These are phyloP conservation scores for Apomyelois bistriatella DNA, from an alignment of 2,888 invertebrate species.

Conservation along the genomic window DNA sequence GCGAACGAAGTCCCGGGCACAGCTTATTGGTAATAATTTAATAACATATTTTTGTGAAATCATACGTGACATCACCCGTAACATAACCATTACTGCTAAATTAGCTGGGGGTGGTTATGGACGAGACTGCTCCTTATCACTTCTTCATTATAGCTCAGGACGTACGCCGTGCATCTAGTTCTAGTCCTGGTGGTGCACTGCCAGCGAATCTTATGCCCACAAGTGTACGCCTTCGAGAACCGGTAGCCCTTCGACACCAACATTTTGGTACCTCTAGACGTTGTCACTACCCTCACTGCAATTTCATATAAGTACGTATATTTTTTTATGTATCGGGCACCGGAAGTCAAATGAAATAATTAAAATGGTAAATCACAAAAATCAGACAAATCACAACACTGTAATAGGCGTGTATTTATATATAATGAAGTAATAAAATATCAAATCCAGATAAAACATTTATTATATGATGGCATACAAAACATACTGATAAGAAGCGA, in stretches of 20 bases:
- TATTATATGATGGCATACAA: slow-evolving; percentile 61
- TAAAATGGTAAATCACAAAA: background rate
- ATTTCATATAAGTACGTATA: slow-evolving; percentile 14
- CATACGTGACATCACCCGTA: too few relatives aligned
- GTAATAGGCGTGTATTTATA: slow-evolving; percentile 51
- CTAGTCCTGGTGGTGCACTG: slow-evolving; percentile 38
- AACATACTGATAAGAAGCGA: slow-evolving; percentile 40
- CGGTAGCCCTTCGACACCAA: slow-evolving; percentile 39
- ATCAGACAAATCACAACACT: slow-evolving; percentile 49
- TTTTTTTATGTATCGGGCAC: too few relatives aligned
- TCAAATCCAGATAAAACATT: slow-evolving; percentile 53
- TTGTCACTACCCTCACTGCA: slow-evolving; percentile 39
- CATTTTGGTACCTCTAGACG: slow-evolving; percentile 45
- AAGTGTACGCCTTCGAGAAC: slow-evolving; percentile 42
- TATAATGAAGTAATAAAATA: slow-evolving; percentile 51
- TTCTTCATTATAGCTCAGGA: slow-evolving; percentile 33
- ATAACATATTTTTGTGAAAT: too few relatives aligned
- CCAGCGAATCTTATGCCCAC: slow-evolving; percentile 37
- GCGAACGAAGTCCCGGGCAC: too few relatives aligned
- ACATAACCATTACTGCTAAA: too few relatives aligned
- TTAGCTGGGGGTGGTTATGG: slow-evolving; percentile 23
- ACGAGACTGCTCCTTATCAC: slow-evolving; percentile 24
- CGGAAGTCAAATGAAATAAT: background rate
- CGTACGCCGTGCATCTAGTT: slow-evolving; percentile 39
- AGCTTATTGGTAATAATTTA: too few relatives aligned